Evolutionary conservation across 2,888 invertebrate species (phyloP).

Genomic region (Lycia hirtaria): DNA sequence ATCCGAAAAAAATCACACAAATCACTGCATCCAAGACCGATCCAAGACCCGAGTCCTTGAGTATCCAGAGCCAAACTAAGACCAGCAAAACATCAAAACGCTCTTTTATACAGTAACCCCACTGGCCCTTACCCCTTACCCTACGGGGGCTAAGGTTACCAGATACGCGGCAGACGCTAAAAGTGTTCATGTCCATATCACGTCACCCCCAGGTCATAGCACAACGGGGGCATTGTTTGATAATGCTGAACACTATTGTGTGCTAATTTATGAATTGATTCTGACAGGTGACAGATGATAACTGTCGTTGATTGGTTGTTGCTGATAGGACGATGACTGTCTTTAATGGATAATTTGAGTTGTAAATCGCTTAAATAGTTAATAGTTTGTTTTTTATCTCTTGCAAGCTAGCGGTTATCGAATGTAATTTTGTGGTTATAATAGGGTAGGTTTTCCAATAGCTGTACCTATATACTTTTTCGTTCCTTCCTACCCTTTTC

Average conservation of each 20-base stretch:
- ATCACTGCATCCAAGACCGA: constrained; percentile 34
- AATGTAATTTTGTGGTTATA: no score
- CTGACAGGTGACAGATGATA: constrained; percentile 18
- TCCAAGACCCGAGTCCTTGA: constrained; percentile 33
- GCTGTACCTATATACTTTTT: no score
- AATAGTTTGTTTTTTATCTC: not conserved
- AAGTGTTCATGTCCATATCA: constrained; percentile 52
- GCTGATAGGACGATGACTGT: not conserved
- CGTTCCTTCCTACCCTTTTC: no score
- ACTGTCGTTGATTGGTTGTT: not conserved
- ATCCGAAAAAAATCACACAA: constrained; percentile 12
- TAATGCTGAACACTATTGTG: constrained; percentile 48
- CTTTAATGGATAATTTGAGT: not conserved
- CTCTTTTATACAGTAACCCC: constrained; percentile 63
- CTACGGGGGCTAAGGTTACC: constrained; percentile 77
- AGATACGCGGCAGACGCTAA: constrained; percentile 72
- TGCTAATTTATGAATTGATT: constrained; percentile 29
- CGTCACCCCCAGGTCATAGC: constrained; percentile 59
- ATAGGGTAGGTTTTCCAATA: no score
- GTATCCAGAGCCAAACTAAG: constrained; percentile 31
- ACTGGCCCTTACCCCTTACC: constrained; percentile 67
- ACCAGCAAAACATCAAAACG: constrained; percentile 31
- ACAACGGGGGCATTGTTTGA: constrained; percentile 66
- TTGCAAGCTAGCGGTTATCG: not conserved
- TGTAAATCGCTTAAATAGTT: not conserved